Conservation (phyloP, 2,797 vertebrate species). For the Paramormyrops hopkinsi region DNA sequence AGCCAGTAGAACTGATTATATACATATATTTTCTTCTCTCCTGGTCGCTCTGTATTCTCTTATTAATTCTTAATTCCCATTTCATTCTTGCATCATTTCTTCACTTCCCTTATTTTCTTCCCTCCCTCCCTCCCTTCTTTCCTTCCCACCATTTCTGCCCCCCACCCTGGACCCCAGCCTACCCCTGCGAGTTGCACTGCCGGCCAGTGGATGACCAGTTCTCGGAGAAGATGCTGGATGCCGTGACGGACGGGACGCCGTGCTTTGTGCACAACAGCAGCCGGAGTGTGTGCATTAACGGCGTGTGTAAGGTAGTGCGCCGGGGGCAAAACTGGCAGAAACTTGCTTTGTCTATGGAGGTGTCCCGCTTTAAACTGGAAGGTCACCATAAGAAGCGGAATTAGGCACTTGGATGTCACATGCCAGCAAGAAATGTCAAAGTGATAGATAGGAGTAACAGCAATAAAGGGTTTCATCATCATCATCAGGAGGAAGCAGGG, state of each 20-base stretch:
- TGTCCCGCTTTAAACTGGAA: neutral
- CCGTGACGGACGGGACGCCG: constrained; percentile 86
- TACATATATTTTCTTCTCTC: neutral
- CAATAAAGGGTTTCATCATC: too few species aligned
- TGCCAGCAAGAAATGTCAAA: neutral
- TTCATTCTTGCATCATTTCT: neutral
- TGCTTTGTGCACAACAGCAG: constrained; percentile 84
- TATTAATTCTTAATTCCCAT: neutral
- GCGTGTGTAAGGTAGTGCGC: constrained; percentile 97
- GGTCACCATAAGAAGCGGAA: neutral
- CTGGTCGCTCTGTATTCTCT: neutral
- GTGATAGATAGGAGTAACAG: neutral
- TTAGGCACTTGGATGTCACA: neutral
- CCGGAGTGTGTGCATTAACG: constrained; percentile 89
- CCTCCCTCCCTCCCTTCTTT: neutral
- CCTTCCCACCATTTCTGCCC: constrained; percentile 8
- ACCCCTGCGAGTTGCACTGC: constrained; percentile 88
- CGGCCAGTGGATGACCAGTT: constrained; percentile 74
- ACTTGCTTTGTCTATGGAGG: neutral
- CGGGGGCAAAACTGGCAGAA: constrained; percentile 59
- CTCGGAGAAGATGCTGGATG: constrained; percentile 90
- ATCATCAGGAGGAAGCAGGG: neutral
- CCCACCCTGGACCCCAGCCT: constrained; percentile 53
- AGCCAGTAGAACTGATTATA: neutral
- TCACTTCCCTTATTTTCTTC: neutral